Base-by-base conservation (phyloP, 2,797 vertebrate genomes). In the Anisognathus igniventris region DNA sequence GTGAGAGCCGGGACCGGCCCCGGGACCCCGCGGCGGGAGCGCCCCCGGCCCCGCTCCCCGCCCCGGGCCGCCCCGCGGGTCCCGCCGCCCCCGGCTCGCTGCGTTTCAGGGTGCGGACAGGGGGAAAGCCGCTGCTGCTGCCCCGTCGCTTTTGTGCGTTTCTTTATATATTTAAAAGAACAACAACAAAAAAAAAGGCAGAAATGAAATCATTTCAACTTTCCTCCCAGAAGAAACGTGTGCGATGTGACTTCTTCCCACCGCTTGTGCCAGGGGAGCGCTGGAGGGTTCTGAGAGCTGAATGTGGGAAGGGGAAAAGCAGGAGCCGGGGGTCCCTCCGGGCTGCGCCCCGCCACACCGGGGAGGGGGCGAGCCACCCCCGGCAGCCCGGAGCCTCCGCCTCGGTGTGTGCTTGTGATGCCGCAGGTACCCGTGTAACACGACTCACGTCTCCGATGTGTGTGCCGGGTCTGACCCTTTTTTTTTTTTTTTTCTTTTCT, bases 201-300 rank as follows among this genome's bases (percentile, higher is more conserved):
- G 94, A 95, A 97, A 97, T 93, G 83, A 87, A 94, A 97, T 97
- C 97, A 96, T 93, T 96, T 88, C 92, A 97, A 97, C 95, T 97
- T 97, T 94, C 74, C 67, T 78, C 88, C 60, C 79, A 17, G 33
- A n/a, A 82, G 86, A 64, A 82, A 71, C 62, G 70, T 9, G 77
- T 45, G 81, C 76, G 89, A 42, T 81, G 90, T 39, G 90, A 76
- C 80, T 64, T 51, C 60, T 73, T 71, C 87, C 85, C 81, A 19
- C 64, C 51, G 66, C 87, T 65, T 51, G 71, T 61, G 88, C 60
- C 78, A 28, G 76, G 89, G 58, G 33, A 81, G 51, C 33, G 45
- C 80, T 31, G 90, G 44, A 56, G 76, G 83, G 79, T 16, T 35
- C 31, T 31, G 11, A 51, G 67, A 72, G 73, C 18, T 51, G 51